A percentile compares a stretch with the other conserved stretches of the same genome.
phyloP scores from a whole-genome alignment of 2,113 vertebrate species.

The Morphnarchus princeps region DNA sequence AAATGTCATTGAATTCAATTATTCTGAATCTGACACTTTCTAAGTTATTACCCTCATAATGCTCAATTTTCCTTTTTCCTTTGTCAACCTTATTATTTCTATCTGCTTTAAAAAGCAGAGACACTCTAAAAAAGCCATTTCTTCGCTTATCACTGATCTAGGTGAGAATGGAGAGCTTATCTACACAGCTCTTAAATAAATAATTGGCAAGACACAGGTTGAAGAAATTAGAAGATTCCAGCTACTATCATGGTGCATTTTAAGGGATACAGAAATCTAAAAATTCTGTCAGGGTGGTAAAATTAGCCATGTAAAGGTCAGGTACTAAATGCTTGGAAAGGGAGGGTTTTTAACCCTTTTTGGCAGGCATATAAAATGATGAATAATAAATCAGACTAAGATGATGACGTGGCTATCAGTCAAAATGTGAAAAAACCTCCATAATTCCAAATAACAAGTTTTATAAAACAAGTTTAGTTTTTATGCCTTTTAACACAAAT shows the following conservation, averaged over 20 bases:
- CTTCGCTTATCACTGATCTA: constrained; percentile 34
- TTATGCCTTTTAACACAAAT: not conserved
- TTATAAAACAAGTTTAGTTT: not conserved
- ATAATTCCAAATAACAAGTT: not conserved
- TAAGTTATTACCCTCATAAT: constrained; percentile 81
- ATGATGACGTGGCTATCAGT: not conserved
- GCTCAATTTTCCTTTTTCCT: constrained; percentile 75
- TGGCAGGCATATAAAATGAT: not conserved
- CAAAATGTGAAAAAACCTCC: not conserved
- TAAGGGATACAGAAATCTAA: not conserved
- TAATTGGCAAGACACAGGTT: not conserved
- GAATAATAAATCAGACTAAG: not conserved
- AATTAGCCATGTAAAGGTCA: not conserved
- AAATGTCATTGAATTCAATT: constrained; percentile 97
- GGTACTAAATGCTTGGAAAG: not conserved
- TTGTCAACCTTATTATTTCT: constrained; percentile 78
- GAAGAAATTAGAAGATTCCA: not conserved
- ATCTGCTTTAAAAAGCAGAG: constrained; percentile 67
- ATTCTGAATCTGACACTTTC: constrained; percentile 82
- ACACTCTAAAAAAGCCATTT: constrained; percentile 58
- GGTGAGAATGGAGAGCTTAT: constrained; percentile 2
- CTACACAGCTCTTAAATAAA: not conserved
- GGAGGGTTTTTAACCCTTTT: not conserved
- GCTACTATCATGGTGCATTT: not conserved
- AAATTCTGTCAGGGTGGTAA: not conserved